phyloP scores from a whole-genome alignment of 30 jellyfish, hydroid and myxozoan genomes.

The Turritopsis rubra region DNA sequence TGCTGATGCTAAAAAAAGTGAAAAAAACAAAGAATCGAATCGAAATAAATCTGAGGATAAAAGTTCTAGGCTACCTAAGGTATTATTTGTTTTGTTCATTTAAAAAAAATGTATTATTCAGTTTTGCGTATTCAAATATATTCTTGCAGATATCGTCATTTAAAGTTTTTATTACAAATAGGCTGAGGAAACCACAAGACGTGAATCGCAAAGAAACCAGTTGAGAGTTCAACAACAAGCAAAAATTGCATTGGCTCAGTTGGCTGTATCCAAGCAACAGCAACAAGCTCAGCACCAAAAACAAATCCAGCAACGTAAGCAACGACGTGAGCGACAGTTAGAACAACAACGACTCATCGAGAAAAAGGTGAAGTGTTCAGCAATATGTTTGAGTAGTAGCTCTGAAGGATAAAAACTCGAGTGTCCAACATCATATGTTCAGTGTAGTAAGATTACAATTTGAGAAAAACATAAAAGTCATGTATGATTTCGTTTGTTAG shows the following conservation, averaged over 20 bases:
- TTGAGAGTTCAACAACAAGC: conserved; percentile 13
- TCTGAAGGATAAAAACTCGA: too few species aligned
- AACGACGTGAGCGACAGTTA: not conserved
- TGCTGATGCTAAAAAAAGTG: not conserved
- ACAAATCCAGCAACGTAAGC: conserved; percentile 22
- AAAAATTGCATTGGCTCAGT: not conserved
- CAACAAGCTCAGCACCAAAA: conserved; percentile 12
- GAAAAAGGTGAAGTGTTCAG: not conserved
- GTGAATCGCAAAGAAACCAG: conserved; percentile 12
- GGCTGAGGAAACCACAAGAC: conserved; percentile 3
- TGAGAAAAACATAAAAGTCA: too few species aligned
- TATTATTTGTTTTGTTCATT: not conserved
- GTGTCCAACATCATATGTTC: too few species aligned
- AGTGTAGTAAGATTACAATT: too few species aligned
- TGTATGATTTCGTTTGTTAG: too few species aligned
- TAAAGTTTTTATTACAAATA: not conserved
- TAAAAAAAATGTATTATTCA: not conserved
- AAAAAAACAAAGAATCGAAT: not conserved
- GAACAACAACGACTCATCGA: not conserved
- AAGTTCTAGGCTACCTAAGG: not conserved
- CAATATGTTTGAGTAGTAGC: too few species aligned
- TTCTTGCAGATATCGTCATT: not conserved
- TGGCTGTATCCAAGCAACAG: not conserved
- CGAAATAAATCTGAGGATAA: not conserved
- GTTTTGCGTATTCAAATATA: not conserved